Conservation (phyloP, 2,113 vertebrate species). For the Numida meleagris region DNA sequence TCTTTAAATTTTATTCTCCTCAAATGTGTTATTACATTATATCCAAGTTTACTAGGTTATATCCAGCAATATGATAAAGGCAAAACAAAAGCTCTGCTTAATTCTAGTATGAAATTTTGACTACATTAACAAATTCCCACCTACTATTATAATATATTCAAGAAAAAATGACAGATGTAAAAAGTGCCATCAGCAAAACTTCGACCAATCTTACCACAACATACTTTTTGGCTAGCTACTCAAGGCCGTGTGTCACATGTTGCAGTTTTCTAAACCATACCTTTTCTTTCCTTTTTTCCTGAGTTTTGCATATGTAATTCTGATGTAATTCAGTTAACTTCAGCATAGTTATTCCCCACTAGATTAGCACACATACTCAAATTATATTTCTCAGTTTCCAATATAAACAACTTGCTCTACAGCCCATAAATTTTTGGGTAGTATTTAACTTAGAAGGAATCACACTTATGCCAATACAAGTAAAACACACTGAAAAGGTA, state of each 20-base stretch:
- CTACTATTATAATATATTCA: not conserved
- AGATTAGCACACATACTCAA: not conserved
- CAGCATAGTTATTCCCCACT: slow-evolving; percentile 12
- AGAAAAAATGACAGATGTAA: not conserved
- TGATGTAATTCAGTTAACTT: slow-evolving; percentile 37
- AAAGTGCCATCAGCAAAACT: not conserved
- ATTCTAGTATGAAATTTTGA: not conserved
- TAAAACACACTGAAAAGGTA: slow-evolving; percentile 33
- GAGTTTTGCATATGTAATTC: slow-evolving; percentile 32
- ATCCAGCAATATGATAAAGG: not conserved
- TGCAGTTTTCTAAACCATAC: not conserved
- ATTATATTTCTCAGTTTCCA: slow-evolving; percentile 35
- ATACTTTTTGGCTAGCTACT: not conserved
- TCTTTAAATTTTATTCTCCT: not conserved
- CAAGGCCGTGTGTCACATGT: not conserved
- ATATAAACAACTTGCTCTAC: not conserved
- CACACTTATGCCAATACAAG: not conserved
- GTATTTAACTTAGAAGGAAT: not conserved
- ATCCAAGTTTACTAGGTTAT: not conserved
- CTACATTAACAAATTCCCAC: not conserved
- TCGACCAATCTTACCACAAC: not conserved
- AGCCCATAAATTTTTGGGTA: not conserved
- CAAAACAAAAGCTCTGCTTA: not conserved
- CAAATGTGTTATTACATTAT: not conserved
- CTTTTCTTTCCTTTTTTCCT: not conserved